A percentile compares a stretch with the other conserved stretches of the same genome.
Conservation (phyloP, 1,140 invertebrate species). For the Cyphomyrmex costatus region DNA sequence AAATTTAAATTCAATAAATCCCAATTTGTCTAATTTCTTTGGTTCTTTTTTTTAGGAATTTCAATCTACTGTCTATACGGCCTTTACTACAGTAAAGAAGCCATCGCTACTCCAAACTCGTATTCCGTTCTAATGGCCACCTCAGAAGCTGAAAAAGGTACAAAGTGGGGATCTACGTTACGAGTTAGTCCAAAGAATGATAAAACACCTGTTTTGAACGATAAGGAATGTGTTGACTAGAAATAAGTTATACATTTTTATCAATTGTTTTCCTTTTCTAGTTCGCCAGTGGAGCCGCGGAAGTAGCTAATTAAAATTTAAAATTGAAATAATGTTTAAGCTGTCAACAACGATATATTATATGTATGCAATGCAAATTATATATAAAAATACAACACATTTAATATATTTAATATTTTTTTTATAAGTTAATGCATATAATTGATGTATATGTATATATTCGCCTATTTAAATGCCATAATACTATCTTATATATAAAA, state of each 20-base stretch:
- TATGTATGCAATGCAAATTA: background rate
- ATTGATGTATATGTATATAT: too few relatives aligned
- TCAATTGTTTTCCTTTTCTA: slow-evolving; percentile 22
- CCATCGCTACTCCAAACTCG: slow-evolving; percentile 87
- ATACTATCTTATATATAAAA: background rate
- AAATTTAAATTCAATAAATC: background rate
- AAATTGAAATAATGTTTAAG: background rate
- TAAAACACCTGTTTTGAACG: slow-evolving; percentile 78
- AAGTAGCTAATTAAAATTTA: slow-evolving; percentile 13
- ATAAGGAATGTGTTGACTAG: slow-evolving; percentile 72
- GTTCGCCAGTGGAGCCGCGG: slow-evolving; percentile 1
- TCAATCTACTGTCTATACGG: slow-evolving; percentile 96
- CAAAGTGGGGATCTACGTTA: slow-evolving; percentile 88
- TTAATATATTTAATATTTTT: slow-evolving; percentile 18
- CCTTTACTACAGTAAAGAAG: slow-evolving; percentile 95
- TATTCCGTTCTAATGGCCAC: slow-evolving; percentile 90
- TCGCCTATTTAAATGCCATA: background rate
- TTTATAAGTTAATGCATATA: slow-evolving; percentile 11
- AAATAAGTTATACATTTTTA: slow-evolving; percentile 28
- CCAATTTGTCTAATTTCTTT: background rate
- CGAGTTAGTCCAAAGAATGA: slow-evolving; percentile 83
- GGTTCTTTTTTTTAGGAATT: slow-evolving; percentile 88
- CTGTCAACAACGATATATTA: background rate
- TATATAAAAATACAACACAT: background rate
- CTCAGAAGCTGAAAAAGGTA: slow-evolving; percentile 88